phyloP scores from a whole-genome alignment of 2,888 invertebrate species.

The Octonoba sinensis region DNA sequence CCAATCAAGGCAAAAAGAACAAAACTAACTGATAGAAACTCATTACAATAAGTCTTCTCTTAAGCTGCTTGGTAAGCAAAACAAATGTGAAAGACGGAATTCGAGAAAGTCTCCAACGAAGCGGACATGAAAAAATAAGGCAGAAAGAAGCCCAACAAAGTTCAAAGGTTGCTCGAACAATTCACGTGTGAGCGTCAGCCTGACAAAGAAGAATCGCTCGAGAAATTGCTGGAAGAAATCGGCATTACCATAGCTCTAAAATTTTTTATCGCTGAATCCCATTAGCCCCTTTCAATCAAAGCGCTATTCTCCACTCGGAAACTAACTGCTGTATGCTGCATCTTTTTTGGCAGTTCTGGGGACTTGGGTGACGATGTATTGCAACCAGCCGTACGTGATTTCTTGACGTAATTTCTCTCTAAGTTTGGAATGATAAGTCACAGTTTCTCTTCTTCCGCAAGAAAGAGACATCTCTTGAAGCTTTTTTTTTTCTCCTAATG shows the following conservation, averaged over 20 bases:
- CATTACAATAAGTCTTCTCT: constrained; percentile 32
- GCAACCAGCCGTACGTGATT: no score
- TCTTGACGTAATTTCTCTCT: no score
- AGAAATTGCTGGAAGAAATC: constrained; percentile 50
- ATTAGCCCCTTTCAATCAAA: constrained; percentile 37
- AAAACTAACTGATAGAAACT: constrained; percentile 13
- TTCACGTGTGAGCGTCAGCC: constrained; percentile 39
- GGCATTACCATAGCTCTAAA: constrained; percentile 39
- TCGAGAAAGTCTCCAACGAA: constrained; percentile 6
- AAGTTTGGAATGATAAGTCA: no score
- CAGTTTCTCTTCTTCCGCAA: no score
- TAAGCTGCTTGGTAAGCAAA: constrained; percentile 39
- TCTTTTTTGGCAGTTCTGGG: not conserved
- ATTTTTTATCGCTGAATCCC: constrained; percentile 27
- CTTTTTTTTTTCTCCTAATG: no score
- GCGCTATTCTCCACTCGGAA: constrained; percentile 12
- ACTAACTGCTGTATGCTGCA: constrained; percentile 11
- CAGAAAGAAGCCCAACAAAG: constrained; percentile 16
- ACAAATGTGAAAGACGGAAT: constrained; percentile 16
- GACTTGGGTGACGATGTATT: no score
- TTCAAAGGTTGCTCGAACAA: constrained; percentile 35
- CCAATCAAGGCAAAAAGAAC: no score
- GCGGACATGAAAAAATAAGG: not conserved
- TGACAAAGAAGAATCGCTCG: constrained; percentile 57
- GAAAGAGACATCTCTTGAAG: no score